Conservation (phyloP, 2,797 vertebrate species). For the Acanthurus tractus region DNA sequence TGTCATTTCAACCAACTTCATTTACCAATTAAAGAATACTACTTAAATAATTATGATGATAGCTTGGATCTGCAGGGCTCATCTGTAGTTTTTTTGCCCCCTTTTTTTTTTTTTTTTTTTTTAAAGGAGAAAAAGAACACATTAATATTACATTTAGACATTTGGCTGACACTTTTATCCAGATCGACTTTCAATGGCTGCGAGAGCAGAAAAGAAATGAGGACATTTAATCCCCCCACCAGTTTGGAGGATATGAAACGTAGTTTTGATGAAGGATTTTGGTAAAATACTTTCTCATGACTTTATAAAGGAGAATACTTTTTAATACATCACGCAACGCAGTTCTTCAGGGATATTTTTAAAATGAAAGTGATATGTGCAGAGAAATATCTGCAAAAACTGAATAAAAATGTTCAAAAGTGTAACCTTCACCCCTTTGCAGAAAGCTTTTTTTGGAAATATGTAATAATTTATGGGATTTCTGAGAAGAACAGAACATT, state of each 20-base stretch:
- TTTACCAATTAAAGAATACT: constrained; percentile 66
- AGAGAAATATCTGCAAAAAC: constrained; percentile 15
- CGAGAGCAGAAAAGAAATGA: constrained; percentile 56
- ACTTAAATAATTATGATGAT: constrained; percentile 60
- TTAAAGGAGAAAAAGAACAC: constrained; percentile 46
- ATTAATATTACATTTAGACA: constrained; percentile 67
- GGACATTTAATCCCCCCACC: constrained; percentile 60
- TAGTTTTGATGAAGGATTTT: constrained; percentile 60
- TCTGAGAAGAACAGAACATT: background rate
- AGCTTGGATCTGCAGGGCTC: constrained; percentile 39
- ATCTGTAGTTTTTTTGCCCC: constrained; percentile 7
- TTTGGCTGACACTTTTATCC: constrained; percentile 73
- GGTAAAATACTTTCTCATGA: constrained; percentile 59
- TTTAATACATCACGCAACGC: constrained; percentile 46
- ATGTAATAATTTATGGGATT: background rate
- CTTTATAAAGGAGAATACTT: constrained; percentile 42
- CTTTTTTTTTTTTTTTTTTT: background rate
- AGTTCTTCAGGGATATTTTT: constrained; percentile 13
- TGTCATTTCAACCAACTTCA: constrained; percentile 64
- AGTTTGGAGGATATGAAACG: constrained; percentile 63
- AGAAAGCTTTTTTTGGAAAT: too few relatives aligned
- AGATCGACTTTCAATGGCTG: constrained; percentile 57
- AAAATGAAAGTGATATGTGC: constrained; percentile 17
- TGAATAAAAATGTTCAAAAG: constrained; percentile 11
- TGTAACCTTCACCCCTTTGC: background rate